These are phyloP conservation scores for Ectropis grisescens DNA, from an alignment of 1,140 invertebrate species.

Conservation along the genomic window DNA sequence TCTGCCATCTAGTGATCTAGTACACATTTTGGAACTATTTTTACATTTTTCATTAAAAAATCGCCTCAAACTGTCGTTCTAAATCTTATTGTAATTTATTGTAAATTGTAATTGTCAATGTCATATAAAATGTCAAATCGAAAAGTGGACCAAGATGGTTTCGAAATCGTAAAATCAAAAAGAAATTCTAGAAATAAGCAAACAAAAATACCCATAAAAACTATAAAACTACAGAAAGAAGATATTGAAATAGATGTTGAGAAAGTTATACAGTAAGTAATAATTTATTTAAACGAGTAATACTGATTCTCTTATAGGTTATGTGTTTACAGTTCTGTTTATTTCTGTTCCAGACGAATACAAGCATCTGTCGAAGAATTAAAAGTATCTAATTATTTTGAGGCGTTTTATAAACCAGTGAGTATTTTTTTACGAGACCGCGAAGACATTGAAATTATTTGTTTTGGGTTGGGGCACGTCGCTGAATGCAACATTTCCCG, in stretches of 20 bases:
- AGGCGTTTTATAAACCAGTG: conserved; percentile 51
- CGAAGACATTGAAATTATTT: conserved; percentile 64
- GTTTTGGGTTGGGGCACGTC: conserved; percentile 71
- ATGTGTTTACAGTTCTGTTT: conserved; percentile 17
- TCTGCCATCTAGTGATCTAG: too few species aligned
- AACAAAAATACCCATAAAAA: conserved; percentile 25
- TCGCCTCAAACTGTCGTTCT: too few species aligned
- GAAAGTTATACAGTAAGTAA: conserved; percentile 27
- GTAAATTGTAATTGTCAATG: too few species aligned
- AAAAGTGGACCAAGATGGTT: conserved; percentile 45
- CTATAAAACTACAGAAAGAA: conserved; percentile 20
- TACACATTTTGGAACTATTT: too few species aligned
- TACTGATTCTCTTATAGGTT: conserved; percentile 40
- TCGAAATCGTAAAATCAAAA: conserved; percentile 48
- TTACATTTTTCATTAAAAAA: too few species aligned
- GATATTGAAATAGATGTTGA: conserved; percentile 29
- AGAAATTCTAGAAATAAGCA: conserved; percentile 36
- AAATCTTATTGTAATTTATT: too few species aligned
- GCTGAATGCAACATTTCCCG: conserved; percentile 66
- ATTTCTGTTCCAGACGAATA: conserved; percentile 63
- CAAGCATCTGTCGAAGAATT: conserved; percentile 59
- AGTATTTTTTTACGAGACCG: conserved; percentile 52
- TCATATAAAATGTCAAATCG: conserved; percentile 24
- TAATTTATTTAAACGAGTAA: neutral
- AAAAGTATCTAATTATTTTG: conserved; percentile 51